These are phyloP conservation scores for Artibeus lituratus DNA, from an alignment of 2,797 vertebrate species.

Conservation along the genomic window DNA sequence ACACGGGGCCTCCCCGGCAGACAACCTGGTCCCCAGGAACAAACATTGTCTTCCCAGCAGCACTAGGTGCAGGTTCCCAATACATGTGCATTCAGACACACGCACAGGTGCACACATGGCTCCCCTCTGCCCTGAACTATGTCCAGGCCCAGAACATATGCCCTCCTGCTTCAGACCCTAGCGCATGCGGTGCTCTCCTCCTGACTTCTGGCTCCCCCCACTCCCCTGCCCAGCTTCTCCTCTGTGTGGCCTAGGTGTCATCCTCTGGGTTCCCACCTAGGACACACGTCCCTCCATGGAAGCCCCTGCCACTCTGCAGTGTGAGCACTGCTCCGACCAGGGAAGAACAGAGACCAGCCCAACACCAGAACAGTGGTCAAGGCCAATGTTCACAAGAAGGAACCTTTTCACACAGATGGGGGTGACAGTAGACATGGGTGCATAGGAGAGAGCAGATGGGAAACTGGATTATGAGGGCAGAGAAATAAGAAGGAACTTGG, in stretches of 20 bases:
- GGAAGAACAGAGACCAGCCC: not conserved
- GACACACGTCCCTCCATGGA: not conserved
- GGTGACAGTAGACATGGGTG: not conserved
- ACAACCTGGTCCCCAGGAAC: not conserved
- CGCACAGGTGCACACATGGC: rapidly evolving
- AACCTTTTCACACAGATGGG: not conserved
- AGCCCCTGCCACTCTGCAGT: not conserved
- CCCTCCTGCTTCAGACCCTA: not conserved
- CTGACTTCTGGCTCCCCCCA: not conserved
- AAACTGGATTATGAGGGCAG: not conserved
- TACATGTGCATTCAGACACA: not conserved
- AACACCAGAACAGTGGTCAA: not conserved
- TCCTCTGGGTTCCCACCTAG: not conserved
- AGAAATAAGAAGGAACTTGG: not conserved
- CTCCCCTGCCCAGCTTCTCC: not conserved
- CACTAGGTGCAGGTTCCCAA: not conserved
- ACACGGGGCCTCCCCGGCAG: not conserved
- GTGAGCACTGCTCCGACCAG: not conserved
- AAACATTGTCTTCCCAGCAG: not conserved
- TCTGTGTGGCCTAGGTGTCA: rapidly evolving
- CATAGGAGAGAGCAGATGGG: not conserved
- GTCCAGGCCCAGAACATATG: not conserved
- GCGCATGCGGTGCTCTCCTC: not conserved
- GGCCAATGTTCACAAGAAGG: not conserved
- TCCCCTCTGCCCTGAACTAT: not conserved